Evolutionary conservation across 2,888 invertebrate genomes (phyloP).

Genomic region (Acrocyrtus sp.): DNA sequence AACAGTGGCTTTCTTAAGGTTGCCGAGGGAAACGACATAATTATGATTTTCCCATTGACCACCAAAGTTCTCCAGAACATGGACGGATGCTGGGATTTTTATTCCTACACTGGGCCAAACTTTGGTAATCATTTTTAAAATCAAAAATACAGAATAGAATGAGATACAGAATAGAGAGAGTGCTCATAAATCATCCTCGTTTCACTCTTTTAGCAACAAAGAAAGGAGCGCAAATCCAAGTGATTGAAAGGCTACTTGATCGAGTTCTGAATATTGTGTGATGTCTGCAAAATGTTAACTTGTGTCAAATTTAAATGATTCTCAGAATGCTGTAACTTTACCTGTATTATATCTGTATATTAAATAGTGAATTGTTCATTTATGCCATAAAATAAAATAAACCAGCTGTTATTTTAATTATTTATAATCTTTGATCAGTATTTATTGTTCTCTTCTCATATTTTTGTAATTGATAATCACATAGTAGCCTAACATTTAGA

Average conservation of each 20-base stretch:
- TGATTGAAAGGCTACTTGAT: conserved; percentile 46
- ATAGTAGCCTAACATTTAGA: no score
- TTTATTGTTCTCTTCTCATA: no score
- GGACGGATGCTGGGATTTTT: conserved; percentile 61
- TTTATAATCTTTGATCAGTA: no score
- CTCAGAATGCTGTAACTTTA: no score
- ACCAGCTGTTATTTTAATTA: no score
- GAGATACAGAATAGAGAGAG: not conserved
- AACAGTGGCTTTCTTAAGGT: conserved; percentile 57
- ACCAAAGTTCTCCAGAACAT: conserved; percentile 50
- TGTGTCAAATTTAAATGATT: no score
- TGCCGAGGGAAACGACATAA: conserved; percentile 55
- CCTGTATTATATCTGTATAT: no score
- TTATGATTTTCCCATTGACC: conserved; percentile 58
- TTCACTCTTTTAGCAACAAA: conserved; percentile 48
- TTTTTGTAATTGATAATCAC: no score
- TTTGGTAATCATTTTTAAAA: conserved; percentile 48
- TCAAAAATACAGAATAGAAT: conserved; percentile 4
- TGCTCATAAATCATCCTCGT: not conserved
- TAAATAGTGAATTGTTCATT: no score
- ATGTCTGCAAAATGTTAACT: no score
- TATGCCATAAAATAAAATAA: no score
- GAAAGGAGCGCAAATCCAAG: conserved; percentile 54
- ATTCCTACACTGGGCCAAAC: conserved; percentile 52
- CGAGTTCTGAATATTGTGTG: conserved; percentile 37